A percentile compares a stretch with the other conserved stretches of the same genome.
Conservation (phyloP, 2,797 vertebrate species). For the Gephyroberyx darwinii region DNA sequence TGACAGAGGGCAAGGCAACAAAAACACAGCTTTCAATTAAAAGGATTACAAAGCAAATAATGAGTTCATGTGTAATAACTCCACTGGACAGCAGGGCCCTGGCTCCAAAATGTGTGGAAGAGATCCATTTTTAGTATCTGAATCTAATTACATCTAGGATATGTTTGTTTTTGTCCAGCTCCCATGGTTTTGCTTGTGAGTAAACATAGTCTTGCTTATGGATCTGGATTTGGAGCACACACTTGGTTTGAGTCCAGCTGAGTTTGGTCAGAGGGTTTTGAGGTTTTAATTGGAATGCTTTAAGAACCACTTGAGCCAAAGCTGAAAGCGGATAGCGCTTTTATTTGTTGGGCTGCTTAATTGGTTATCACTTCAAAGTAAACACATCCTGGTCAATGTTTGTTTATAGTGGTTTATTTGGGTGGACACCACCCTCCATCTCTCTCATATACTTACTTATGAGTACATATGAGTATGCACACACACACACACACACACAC, state of each 20-base stretch:
- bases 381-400: conserved; percentile 6
- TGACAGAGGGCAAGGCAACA: conserved; percentile 50
- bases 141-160: conserved; percentile 49
- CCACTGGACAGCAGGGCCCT: conserved; percentile 32
- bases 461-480: not conserved
- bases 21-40: conserved; percentile 53
- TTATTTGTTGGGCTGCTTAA: conserved; percentile 23
- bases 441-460: not conserved
- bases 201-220: conserved; percentile 44
- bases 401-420: conserved; percentile 4
- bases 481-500: conserved; percentile 7
- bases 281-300: conserved; percentile 37
- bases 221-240: conserved; percentile 37
- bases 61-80: conserved; percentile 35
- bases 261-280: conserved; percentile 29
- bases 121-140: conserved; percentile 51
- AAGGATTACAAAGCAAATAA: conserved; percentile 57
- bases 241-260: conserved; percentile 16
- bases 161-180: conserved; percentile 60
- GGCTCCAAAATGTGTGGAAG: conserved; percentile 35
- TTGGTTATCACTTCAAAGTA: not conserved
- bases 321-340: conserved; percentile 11
- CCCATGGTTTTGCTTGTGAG: conserved; percentile 51
- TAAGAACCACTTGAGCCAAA: conserved; percentile 12
- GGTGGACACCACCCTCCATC: not conserved